Percentiles rank a stretch among this genome's conserved stretches.
Conservation (phyloP, 2,113 vertebrate species). For the Mus spicilegus region DNA sequence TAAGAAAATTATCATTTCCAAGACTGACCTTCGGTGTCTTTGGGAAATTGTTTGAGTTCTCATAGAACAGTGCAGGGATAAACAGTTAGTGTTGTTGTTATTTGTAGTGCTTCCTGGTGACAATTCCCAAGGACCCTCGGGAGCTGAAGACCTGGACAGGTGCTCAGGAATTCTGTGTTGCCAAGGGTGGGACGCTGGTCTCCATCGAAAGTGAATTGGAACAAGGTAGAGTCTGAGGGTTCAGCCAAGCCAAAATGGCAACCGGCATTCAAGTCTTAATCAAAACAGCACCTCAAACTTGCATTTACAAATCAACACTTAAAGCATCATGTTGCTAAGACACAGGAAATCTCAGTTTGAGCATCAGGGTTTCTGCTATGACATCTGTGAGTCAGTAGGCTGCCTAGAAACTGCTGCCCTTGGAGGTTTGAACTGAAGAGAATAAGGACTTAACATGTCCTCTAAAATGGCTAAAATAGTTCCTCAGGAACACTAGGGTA, state of each 20-base stretch:
- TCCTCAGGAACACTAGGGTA: not conserved
- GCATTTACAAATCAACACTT: constrained; percentile 32
- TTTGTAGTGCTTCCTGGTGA: constrained; percentile 92
- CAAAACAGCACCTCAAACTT: constrained; percentile 1
- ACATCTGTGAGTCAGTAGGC: constrained; percentile 21
- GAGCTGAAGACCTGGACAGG: constrained; percentile 90
- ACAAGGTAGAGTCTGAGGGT: constrained; percentile 89
- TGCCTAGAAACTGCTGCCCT: not conserved
- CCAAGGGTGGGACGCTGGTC: constrained; percentile 89
- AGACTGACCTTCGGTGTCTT: not conserved
- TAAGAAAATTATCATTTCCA: constrained; percentile 33
- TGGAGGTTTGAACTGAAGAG: not conserved
- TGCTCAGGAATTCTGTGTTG: constrained; percentile 90
- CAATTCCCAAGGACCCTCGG: constrained; percentile 87
- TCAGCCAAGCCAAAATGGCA: not conserved
- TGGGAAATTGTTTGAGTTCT: constrained; percentile 35
- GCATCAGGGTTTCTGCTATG: not conserved
- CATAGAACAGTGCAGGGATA: constrained; percentile 4
- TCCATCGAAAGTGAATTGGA: constrained; percentile 92
- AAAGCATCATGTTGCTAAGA: not conserved
- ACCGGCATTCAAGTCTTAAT: constrained; percentile 12
- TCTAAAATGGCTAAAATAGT: constrained; percentile 57
- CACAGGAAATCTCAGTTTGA: not conserved
- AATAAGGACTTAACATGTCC: constrained; percentile 19
- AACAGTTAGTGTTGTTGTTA: constrained; percentile 19